Conservation (phyloP, 2,113 vertebrate species). For the Deroptyus accipitrinus region DNA sequence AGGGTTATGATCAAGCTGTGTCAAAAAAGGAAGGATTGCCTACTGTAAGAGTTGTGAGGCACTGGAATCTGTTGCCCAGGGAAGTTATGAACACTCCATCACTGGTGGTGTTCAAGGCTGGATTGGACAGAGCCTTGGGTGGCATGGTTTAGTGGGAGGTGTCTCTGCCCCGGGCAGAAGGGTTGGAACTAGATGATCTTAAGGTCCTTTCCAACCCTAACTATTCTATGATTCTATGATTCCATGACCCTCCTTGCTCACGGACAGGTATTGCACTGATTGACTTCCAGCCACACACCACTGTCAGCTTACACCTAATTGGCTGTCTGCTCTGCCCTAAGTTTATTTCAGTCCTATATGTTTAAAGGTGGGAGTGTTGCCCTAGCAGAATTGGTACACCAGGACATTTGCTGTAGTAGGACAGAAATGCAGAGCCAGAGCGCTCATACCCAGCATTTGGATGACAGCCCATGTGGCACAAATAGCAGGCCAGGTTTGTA, state of each 20-base stretch:
- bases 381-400: background rate
- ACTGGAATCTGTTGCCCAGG: too few species aligned
- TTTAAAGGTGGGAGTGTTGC: background rate
- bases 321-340: background rate
- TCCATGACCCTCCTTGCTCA: background rate
- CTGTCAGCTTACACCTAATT: background rate
- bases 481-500: background rate
- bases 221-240: too few species aligned
- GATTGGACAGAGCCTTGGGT: too few species aligned
- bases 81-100: too few species aligned
- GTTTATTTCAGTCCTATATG: background rate
- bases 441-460: fast-evolving
- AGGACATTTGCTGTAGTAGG: background rate
- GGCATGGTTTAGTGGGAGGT: too few species aligned
- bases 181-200: too few species aligned
- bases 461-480: background rate
- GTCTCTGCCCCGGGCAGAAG: too few species aligned
- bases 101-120: too few species aligned
- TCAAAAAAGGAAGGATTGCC: background rate
- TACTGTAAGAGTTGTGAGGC: too few species aligned
- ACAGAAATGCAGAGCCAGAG: background rate
- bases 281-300: background rate
- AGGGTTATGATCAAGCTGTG: background rate
- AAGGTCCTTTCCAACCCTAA: too few species aligned
- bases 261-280: background rate